A percentile compares a stretch with the other conserved stretches of the same genome.
Conservation (phyloP, 2,113 vertebrate species). For the Nibea coibor region DNA sequence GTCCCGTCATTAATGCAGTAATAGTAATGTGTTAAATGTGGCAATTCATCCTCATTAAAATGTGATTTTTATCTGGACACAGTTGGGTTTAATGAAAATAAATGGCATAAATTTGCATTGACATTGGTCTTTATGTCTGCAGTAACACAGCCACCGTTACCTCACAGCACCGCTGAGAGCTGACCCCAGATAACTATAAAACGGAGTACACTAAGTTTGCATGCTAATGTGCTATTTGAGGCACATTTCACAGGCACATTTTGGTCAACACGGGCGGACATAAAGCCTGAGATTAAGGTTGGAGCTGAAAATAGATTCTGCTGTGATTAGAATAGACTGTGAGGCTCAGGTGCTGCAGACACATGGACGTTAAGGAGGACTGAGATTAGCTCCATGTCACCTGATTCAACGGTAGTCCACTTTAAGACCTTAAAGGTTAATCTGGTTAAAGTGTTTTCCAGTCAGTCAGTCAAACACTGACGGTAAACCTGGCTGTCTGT, state of each 20-base stretch:
- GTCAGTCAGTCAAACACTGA: neutral
- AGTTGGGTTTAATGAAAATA: constrained; percentile 39
- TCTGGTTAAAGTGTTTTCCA: neutral
- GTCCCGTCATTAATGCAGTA: constrained; percentile 4
- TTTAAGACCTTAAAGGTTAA: neutral
- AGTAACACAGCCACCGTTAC: neutral
- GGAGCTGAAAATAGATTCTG: constrained; percentile 46
- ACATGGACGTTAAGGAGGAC: neutral
- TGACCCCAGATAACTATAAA: constrained; percentile 26
- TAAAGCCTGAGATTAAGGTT: constrained; percentile 57
- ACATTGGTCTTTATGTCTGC: neutral
- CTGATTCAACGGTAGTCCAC: neutral
- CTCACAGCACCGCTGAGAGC: constrained; percentile 16
- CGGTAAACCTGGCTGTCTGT: too few species aligned
- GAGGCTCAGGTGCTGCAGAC: constrained; percentile 8
- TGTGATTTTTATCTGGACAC: constrained; percentile 7
- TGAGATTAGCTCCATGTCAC: neutral
- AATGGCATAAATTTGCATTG: constrained; percentile 43
- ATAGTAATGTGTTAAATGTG: constrained; percentile 9
- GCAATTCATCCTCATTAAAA: constrained; percentile 44
- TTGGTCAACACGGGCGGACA: constrained; percentile 19
- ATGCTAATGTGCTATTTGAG: constrained; percentile 55
- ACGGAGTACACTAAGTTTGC: constrained; percentile 7
- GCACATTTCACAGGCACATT: neutral
- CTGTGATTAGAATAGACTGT: constrained; percentile 25